Conservation (phyloP, 2,113 vertebrate genomes). For the Suncus etruscus region DNA sequence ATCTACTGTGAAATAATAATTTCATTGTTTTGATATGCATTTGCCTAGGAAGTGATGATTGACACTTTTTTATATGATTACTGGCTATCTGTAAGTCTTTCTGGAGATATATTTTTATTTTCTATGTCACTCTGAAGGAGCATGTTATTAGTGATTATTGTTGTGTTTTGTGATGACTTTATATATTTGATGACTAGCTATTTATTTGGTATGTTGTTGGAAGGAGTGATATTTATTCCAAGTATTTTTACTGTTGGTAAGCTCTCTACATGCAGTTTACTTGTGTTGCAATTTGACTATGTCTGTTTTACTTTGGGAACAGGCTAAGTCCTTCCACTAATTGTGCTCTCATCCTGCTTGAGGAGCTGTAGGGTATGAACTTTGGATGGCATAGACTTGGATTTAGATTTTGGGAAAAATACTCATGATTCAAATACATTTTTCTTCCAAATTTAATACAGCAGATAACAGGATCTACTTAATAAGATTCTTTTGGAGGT, state of each 20-base stretch:
- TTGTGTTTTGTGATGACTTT: too few relatives aligned
- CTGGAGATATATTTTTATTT: too few relatives aligned
- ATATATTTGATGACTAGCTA: too few relatives aligned
- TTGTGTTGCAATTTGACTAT: constrained; percentile 8
- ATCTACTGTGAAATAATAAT: too few relatives aligned
- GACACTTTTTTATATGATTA: too few relatives aligned
- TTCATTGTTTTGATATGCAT: too few relatives aligned
- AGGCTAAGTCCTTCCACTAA: neutral
- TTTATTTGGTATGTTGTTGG: too few relatives aligned
- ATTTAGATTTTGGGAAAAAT: neutral
- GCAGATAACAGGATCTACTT: neutral
- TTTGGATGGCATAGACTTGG: neutral
- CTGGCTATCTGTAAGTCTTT: too few relatives aligned
- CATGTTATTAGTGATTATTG: too few relatives aligned
- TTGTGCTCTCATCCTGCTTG: neutral
- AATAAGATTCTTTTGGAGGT: neutral
- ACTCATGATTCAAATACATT: neutral
- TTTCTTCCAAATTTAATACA: neutral
- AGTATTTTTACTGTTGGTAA: constrained; percentile 10
- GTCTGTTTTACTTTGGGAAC: neutral
- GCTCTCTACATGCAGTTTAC: neutral
- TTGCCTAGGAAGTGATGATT: too few relatives aligned
- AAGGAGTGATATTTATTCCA: neutral
- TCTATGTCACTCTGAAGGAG: too few relatives aligned
- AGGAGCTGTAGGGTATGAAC: neutral